Evolutionary conservation across 2,113 vertebrate species (phyloP).

Genomic region (Odontesthes bonariensis): DNA sequence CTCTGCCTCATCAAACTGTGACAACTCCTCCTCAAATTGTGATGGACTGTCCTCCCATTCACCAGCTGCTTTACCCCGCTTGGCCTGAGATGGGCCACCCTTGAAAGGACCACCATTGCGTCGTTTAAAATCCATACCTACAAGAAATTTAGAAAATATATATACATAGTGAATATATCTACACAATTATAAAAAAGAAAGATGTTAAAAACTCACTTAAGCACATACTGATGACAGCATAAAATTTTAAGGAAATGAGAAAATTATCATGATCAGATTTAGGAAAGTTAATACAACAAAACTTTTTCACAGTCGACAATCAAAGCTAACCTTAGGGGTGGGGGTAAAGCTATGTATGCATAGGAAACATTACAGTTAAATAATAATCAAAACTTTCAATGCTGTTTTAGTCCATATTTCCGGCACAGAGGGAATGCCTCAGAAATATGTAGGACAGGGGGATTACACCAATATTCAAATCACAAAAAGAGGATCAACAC

Average conservation of each 20-base stretch:
- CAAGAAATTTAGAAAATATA: background rate
- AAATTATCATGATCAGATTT: too few relatives aligned
- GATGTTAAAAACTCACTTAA: background rate
- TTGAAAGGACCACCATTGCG: slow-evolving; percentile 59
- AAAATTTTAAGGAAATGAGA: background rate
- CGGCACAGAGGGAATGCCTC: too few relatives aligned
- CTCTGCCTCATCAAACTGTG: slow-evolving; percentile 87
- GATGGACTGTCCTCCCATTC: slow-evolving; percentile 89
- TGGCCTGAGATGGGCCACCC: slow-evolving; percentile 76
- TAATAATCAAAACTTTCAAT: too few relatives aligned
- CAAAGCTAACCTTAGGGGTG: too few relatives aligned
- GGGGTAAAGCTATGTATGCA: too few relatives aligned
- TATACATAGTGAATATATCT: background rate
- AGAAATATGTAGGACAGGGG: too few relatives aligned
- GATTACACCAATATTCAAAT: too few relatives aligned
- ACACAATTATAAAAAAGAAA: background rate
- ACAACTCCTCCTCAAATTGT: slow-evolving; percentile 88
- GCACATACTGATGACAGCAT: background rate
- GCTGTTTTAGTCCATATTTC: too few relatives aligned
- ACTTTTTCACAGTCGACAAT: too few relatives aligned
- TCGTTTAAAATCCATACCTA: slow-evolving; percentile 81
- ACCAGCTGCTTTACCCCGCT: slow-evolving; percentile 68
- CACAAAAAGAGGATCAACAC: too few relatives aligned
- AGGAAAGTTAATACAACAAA: too few relatives aligned
- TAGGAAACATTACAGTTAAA: too few relatives aligned